Conservation (phyloP, 2,888 invertebrate species). For the Epirrita christyi region DNA sequence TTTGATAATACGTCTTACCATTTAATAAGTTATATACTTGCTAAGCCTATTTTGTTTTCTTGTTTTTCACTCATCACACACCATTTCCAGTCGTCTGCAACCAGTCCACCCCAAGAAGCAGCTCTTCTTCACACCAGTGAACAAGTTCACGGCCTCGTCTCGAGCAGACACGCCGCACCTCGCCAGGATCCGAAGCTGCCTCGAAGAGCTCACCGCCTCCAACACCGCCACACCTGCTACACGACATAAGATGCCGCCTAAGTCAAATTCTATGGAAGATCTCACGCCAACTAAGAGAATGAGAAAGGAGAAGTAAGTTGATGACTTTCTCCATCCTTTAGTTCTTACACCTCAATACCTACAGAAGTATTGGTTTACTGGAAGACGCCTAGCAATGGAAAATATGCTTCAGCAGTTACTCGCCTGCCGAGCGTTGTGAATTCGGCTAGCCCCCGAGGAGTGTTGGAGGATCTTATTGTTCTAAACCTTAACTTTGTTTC, state of each 20-base stretch:
- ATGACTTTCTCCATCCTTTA: too few relatives aligned
- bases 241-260: conserved; percentile 57
- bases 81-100: conserved; percentile 57
- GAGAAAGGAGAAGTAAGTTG: conserved; percentile 52
- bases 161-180: conserved; percentile 57
- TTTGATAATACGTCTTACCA: too few relatives aligned
- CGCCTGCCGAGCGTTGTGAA: too few relatives aligned
- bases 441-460: too few relatives aligned
- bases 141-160: conserved; percentile 68
- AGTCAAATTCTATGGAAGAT: conserved; percentile 77
- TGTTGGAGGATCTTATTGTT: too few relatives aligned
- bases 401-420: too few relatives aligned
- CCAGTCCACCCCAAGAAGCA: conserved; percentile 73
- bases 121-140: conserved; percentile 70
- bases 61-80: background rate
- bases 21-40: too few relatives aligned
- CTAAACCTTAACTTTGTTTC: too few relatives aligned
- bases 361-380: too few relatives aligned
- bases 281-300: conserved; percentile 68
- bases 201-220: conserved; percentile 56
- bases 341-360: background rate
- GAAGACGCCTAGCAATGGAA: too few relatives aligned
- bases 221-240: conserved; percentile 43
- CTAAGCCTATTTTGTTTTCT: too few relatives aligned
- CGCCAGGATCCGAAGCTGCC: conserved; percentile 63